Percentiles rank a stretch among this genome's conserved stretches.
These are phyloP conservation scores for Amphipoea lucens DNA, from an alignment of 2,888 invertebrate genomes.

Conservation along the genomic window DNA sequence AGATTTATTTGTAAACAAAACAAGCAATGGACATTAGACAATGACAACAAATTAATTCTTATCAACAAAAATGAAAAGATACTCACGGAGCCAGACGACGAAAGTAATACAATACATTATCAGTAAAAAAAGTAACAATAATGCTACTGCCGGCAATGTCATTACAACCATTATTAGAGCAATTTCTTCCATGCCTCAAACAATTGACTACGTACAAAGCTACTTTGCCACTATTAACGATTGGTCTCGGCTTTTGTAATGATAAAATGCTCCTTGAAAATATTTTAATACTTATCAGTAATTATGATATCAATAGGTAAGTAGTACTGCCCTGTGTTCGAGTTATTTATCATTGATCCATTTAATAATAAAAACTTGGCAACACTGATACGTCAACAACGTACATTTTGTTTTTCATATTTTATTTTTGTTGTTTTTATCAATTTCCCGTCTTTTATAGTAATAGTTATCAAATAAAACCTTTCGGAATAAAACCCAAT, in stretches of 20 bases:
- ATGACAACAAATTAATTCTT: not conserved
- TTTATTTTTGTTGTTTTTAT: too few species aligned
- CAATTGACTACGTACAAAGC: not conserved
- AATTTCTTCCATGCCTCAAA: constrained; percentile 46
- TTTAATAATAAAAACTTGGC: too few species aligned
- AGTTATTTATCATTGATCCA: not conserved
- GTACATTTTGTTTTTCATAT: too few species aligned
- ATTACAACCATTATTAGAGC: constrained; percentile 45
- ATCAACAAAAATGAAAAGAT: constrained; percentile 14
- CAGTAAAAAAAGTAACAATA: constrained; percentile 52
- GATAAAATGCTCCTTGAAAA: constrained; percentile 28
- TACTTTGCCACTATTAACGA: constrained; percentile 1
- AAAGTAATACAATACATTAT: constrained; percentile 30
- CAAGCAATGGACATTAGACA: not conserved
- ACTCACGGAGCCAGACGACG: constrained; percentile 62
- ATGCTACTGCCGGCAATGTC: constrained; percentile 57
- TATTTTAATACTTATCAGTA: constrained; percentile 43
- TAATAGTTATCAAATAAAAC: too few species aligned
- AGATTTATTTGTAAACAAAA: not conserved
- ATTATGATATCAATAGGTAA: constrained; percentile 24
- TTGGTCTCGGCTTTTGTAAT: constrained; percentile 17
- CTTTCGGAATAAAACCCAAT: too few species aligned
- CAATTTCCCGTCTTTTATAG: too few species aligned
- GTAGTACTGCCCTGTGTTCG: constrained; percentile 1
- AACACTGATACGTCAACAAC: too few species aligned